These are phyloP conservation scores for Dendrocincla tyrannina DNA, from an alignment of 2,797 vertebrate genomes.

Conservation along the genomic window DNA sequence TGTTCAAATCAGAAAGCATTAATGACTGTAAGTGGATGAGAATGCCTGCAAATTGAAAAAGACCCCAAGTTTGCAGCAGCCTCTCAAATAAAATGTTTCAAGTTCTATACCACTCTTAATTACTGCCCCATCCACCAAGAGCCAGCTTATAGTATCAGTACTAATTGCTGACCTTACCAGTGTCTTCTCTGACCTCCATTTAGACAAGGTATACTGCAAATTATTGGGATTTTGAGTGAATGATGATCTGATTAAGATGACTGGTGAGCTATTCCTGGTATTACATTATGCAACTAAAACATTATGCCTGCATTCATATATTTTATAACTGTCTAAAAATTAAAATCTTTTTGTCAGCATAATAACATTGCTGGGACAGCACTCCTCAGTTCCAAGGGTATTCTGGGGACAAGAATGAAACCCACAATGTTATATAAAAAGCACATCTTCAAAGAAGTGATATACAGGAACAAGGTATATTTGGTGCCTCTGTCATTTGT, in stretches of 20 bases:
- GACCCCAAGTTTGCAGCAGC: background rate
- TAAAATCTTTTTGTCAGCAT: conserved; percentile 40
- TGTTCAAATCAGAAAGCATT: background rate
- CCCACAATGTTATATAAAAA: conserved; percentile 67
- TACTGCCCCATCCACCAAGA: background rate
- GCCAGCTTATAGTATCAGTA: background rate
- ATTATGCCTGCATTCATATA: conserved; percentile 24
- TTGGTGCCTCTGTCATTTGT: conserved; percentile 56
- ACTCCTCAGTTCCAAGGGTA: conserved; percentile 61
- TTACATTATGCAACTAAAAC: conserved; percentile 40
- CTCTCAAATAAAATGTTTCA: background rate
- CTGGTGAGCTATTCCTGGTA: conserved; percentile 34
- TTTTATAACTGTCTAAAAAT: conserved; percentile 43
- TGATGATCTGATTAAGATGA: conserved; percentile 40
- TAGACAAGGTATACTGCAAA: background rate
- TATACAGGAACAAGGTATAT: conserved; percentile 23
- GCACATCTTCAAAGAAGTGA: conserved; percentile 36
- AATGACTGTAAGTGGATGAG: background rate
- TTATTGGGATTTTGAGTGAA: conserved; percentile 32
- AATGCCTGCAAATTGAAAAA: background rate
- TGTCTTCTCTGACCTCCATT: background rate
- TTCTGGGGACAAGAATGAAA: conserved; percentile 44
- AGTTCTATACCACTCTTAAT: background rate
- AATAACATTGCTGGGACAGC: conserved; percentile 31
- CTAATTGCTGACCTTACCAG: background rate